Conservation (phyloP, 2,113 vertebrate species). For the Chlorodrepanis virens region DNA sequence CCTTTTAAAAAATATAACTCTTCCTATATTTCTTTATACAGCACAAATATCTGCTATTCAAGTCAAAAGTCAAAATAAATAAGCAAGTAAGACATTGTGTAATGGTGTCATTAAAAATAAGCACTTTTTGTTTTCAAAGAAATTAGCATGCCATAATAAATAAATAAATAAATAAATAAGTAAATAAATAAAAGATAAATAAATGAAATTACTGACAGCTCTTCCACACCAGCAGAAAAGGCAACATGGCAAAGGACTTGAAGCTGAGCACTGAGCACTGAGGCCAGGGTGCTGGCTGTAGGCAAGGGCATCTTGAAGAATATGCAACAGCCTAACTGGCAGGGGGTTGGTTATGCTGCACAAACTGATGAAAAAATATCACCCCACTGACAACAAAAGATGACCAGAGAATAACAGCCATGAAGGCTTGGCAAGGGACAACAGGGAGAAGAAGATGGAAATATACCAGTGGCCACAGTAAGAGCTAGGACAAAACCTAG, state of each 20-base stretch:
- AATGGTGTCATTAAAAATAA: not conserved
- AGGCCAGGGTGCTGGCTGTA: not conserved
- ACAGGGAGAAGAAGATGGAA: not conserved
- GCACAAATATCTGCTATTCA: not conserved
- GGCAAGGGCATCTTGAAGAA: not conserved
- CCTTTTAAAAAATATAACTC: not conserved
- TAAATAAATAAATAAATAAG: too few species aligned
- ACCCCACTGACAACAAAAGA: not conserved
- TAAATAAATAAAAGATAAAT: not conserved
- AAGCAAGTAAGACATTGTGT: not conserved
- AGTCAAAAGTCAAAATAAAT: not conserved
- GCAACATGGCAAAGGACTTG: not conserved
- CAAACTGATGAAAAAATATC: not conserved
- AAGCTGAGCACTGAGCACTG: not conserved
- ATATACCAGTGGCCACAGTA: not conserved
- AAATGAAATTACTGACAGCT: not conserved
- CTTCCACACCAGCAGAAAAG: not conserved
- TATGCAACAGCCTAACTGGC: not conserved
- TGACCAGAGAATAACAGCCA: fast-evolving
- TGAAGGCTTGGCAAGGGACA: not conserved
- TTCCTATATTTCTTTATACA: not conserved
- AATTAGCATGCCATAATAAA: not conserved
- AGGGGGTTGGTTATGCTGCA: not conserved
- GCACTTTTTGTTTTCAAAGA: not conserved
- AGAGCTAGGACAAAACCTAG: not conserved